Conservation (phyloP, 2,113 vertebrate species). For the Sus scrofa region DNA sequence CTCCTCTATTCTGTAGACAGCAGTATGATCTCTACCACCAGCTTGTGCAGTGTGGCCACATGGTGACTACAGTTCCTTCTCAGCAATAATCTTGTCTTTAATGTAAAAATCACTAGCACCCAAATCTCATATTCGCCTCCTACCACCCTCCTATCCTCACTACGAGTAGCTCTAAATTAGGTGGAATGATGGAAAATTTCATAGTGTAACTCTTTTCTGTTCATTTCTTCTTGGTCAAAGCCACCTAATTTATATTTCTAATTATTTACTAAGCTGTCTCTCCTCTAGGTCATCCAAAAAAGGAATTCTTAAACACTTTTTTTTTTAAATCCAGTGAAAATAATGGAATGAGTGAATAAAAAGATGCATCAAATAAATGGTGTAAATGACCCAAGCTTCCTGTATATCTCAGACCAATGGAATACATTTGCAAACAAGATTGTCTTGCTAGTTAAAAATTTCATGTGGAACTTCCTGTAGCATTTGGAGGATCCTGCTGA, state of each 20-base stretch:
- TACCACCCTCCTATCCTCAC: not conserved
- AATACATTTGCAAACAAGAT: not conserved
- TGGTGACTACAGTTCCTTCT: not conserved
- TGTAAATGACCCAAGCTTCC: not conserved
- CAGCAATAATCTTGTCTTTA: not conserved
- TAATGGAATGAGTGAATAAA: not conserved
- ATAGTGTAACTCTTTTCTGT: not conserved
- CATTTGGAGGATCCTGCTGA: not conserved
- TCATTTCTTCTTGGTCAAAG: not conserved
- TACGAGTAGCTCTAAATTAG: not conserved
- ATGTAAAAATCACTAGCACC: not conserved
- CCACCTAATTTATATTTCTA: not conserved
- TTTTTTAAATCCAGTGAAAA: constrained; percentile 36
- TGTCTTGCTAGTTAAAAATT: not conserved
- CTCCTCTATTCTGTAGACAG: not conserved
- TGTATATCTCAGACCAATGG: not conserved
- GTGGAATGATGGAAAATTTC: not conserved
- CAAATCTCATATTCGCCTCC: not conserved
- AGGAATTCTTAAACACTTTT: not conserved
- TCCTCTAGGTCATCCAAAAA: not conserved
- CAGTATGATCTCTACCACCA: not conserved
- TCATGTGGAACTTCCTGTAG: not conserved
- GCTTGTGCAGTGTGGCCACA: not conserved
- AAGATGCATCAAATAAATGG: not conserved
- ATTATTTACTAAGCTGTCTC: not conserved